Evolutionary conservation across 2,797 vertebrate genomes (phyloP).

Genomic region (Telmatherina bonti): DNA sequence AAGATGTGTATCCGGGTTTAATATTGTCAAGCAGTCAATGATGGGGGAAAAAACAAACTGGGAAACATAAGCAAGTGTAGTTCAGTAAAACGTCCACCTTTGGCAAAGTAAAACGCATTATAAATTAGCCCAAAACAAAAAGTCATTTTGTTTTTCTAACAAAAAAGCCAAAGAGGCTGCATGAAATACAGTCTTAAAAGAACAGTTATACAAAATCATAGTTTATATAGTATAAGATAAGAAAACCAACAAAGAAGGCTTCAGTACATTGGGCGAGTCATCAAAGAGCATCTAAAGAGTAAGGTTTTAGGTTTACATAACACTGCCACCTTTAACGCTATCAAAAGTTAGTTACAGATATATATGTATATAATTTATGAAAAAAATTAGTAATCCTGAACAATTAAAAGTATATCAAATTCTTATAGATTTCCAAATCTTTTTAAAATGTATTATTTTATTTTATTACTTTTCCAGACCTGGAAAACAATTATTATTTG

Average conservation of each 20-base stretch:
- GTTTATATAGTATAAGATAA: not conserved
- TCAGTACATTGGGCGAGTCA: not conserved
- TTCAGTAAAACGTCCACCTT: too few species aligned
- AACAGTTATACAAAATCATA: not conserved
- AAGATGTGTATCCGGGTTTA: not conserved
- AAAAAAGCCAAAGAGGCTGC: not conserved
- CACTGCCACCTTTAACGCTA: not conserved
- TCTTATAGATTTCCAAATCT: too few species aligned
- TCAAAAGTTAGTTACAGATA: not conserved
- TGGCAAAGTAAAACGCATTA: too few species aligned
- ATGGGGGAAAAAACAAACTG: not conserved
- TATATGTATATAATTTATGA: too few species aligned
- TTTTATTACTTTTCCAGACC: too few species aligned
- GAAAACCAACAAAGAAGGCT: not conserved
- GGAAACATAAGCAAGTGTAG: too few species aligned
- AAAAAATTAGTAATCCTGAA: too few species aligned
- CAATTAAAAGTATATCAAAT: too few species aligned
- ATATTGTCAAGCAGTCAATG: not conserved
- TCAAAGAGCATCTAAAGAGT: not conserved
- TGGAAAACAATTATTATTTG: too few species aligned
- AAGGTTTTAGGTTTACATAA: not conserved
- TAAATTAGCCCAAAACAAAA: not conserved
- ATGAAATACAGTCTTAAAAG: too few species aligned
- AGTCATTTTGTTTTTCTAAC: too few species aligned
- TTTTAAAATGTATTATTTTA: too few species aligned